Evolutionary conservation across 2,113 vertebrate species (phyloP), one percentile per base, ranked within the genome.

Genomic region (Bubalus kerabau): DNA sequence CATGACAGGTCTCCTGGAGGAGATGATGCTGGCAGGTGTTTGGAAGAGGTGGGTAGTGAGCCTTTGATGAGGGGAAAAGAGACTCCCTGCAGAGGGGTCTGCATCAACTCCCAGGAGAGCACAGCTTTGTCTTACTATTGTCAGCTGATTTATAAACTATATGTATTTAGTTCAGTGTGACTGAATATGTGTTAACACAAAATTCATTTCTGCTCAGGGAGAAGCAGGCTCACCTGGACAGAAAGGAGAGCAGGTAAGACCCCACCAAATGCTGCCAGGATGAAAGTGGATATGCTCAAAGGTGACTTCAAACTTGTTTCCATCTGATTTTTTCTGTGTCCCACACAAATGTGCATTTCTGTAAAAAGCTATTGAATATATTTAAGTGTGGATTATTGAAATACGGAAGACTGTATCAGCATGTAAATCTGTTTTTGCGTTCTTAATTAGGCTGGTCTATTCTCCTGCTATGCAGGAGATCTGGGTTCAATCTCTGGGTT

Each of bases 231-330:
- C 99, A 90, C 98, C 99, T 59, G 99, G 99, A 93, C 98, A 98
- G 76, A 99, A 99, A 94, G 99, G 99, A 97, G 98, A 99, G 91
- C 99, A 98, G 99, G 99, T 99, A 99, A 98, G 98, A 78, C 89
- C 91, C 9, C 23, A 3, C 23, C 19, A 1, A 36, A n/a, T 5
- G 21, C 52, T 92, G 14, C 88, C 16, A 11, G 28, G 2, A 52
- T 46, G 11, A 67, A 71, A 83, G 43, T 13, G 12, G 3, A 32
- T 86, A 80, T 80, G 28, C 87, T 82, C 10, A 89, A 62, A 91
- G 48, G 3, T 84, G n/a, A 90, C 71, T 90, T 81, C 7, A 91
- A 84, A 90, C 56, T 91, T 91, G 1, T 17, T 9, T 87, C 5
- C 7, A 3, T 64, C 12, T 95, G 89, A 43, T 87, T 59, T 59